A percentile compares a stretch with the other conserved stretches of the same genome.
These are phyloP conservation scores for Stomorhina lunata DNA, from an alignment of 2,888 invertebrate genomes.

Conservation along the genomic window DNA sequence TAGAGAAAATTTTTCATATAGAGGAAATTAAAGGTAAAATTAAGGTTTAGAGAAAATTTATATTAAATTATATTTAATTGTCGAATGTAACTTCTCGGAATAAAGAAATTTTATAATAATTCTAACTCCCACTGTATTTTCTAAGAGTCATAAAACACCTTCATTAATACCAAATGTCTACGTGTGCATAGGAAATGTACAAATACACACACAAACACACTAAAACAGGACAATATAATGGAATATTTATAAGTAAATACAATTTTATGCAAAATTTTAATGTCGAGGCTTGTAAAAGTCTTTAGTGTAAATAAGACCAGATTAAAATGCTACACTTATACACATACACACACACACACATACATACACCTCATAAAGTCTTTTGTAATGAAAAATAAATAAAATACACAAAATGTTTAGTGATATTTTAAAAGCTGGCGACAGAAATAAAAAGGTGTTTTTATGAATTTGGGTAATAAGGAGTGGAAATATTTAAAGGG, in stretches of 20 bases:
- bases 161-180: constrained; percentile 36
- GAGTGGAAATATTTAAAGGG: constrained; percentile 1
- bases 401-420: too few species aligned
- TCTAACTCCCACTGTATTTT: background rate
- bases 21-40: too few species aligned
- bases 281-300: background rate
- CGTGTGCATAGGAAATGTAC: background rate
- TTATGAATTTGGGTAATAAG: too few species aligned
- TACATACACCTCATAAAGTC: background rate
- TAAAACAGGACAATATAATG: constrained; percentile 39
- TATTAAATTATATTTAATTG: too few species aligned
- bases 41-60: too few species aligned
- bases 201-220: background rate
- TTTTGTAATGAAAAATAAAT: background rate
- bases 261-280: constrained; percentile 30
- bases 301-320: constrained; percentile 39
- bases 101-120: background rate
- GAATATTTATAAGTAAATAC: constrained; percentile 43
- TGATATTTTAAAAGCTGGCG: background rate
- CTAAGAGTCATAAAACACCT: constrained; percentile 27
- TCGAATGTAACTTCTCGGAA: too few species aligned
- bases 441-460: background rate
- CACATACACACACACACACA: too few species aligned
- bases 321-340: constrained; percentile 1
- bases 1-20: too few species aligned